Base-by-base conservation (phyloP, 2,797 vertebrate species). In the Pseudopleuronectes americanus region DNA sequence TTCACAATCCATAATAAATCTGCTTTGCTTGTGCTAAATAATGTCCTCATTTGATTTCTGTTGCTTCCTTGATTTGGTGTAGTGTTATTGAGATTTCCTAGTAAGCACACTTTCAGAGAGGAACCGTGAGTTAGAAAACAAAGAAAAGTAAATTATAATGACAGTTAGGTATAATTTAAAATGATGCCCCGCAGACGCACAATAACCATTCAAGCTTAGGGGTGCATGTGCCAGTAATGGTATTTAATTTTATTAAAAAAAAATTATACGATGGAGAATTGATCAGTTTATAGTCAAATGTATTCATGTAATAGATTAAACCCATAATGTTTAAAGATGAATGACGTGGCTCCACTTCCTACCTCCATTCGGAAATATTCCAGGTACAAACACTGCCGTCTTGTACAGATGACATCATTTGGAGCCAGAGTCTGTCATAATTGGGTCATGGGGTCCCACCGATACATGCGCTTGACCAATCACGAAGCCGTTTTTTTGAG, bases 1-100 rank as follows among this genome's bases (percentile, higher is more conserved):
- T 0, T 71, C 65, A 45, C 57, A 70, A 56, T 68, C 57, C 60
- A 59, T 67, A 76, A 83, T 83, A 71, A 79, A 36, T 79, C 65
- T 52, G 63, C 41, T 23, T 58, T 64, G 26, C 64, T 67, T 67
- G 36, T 71, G 52, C 28, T 31, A 47, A 65, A 68, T 74, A 51
- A 77, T 61, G 3, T 45, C 23, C 76, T 57, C 62, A 53, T 83
- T 68, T 33, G 28, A 54, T 66, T 71, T 64, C 41, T n/a, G 56
- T 72, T 57, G 52, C 33, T 52, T 63, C 14, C 16, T 8, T 64
- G 59, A 77, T 83, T 71, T 75, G 51, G 21, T 53, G 53, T 54
- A 33, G 19, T 45, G 36, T 66, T 56, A 49, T 60, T 23, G 23
- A 33, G 36, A 61, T 74, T 69, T 57, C 8, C 26, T 47, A 31